Conservation (phyloP, 2,797 vertebrate species). For the Ctenochaetus hawaiiensis region DNA sequence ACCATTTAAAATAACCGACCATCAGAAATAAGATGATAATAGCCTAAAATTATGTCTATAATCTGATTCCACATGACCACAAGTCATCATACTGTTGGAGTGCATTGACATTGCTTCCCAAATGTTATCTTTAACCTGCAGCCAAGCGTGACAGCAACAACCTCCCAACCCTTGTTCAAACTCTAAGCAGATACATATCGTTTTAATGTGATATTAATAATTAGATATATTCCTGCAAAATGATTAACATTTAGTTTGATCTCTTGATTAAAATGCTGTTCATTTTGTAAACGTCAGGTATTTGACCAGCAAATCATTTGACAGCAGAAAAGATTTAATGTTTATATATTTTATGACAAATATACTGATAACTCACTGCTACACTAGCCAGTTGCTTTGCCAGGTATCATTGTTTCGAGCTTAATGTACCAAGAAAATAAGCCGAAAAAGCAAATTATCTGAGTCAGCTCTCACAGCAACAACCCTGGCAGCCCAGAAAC, state of each 20-base stretch:
- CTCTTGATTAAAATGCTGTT: conserved; percentile 31
- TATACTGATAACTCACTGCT: conserved; percentile 22
- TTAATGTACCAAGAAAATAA: conserved; percentile 54
- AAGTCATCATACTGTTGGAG: no score
- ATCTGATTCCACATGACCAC: no score
- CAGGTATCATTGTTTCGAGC: conserved; percentile 43
- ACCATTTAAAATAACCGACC: no score
- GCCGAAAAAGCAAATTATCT: conserved; percentile 49
- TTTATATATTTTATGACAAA: conserved; percentile 8
- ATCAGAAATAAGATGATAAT: no score
- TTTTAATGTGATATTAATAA: background rate
- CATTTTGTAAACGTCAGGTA: conserved; percentile 8
- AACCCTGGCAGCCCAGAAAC: conserved; percentile 40
- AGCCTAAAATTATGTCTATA: no score
- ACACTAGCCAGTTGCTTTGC: conserved; percentile 28
- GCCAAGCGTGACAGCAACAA: no score
- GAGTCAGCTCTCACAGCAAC: conserved; percentile 61
- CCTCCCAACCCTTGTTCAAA: no score
- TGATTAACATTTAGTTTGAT: conserved; percentile 35
- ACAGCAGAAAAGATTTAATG: conserved; percentile 1
- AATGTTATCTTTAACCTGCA: no score
- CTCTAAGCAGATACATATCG: conserved; percentile 19
- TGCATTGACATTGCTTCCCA: no score
- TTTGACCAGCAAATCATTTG: conserved; percentile 18
- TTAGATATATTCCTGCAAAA: conserved; percentile 16